These are phyloP conservation scores for Myxocyprinus asiaticus DNA, from an alignment of 2,113 vertebrate genomes.

Conservation along the genomic window DNA sequence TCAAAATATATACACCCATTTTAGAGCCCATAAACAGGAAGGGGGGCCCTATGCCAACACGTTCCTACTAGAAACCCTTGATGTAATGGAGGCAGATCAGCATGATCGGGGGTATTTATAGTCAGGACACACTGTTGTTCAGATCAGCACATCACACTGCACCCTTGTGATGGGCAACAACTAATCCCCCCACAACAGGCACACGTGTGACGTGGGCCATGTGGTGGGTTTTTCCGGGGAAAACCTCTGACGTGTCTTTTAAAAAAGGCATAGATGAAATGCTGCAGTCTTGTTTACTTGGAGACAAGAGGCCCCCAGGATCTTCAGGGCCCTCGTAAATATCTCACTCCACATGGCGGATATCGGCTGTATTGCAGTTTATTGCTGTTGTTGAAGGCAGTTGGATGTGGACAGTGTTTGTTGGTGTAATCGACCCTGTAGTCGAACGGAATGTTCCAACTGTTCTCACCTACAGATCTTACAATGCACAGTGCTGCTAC, in stretches of 20 bases:
- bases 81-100: slow-evolving; percentile 51
- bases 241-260: not conserved
- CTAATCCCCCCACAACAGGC: slow-evolving; percentile 46
- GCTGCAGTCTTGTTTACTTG: slow-evolving; percentile 6
- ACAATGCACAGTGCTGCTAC: too few relatives aligned
- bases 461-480: too few relatives aligned
- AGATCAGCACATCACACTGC: slow-evolving; percentile 79
- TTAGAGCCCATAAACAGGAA: not conserved
- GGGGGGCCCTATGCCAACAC: not conserved
- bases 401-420: not conserved
- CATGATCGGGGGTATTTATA: slow-evolving; percentile 58
- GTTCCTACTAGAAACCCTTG: slow-evolving; percentile 4
- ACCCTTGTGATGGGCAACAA: slow-evolving; percentile 79
- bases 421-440: not conserved
- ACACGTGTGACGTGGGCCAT: slow-evolving; percentile 44
- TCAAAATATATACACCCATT: slow-evolving; percentile 35
- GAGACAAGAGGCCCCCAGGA: not conserved
- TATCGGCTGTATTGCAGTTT: not conserved
- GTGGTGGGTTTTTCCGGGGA: slow-evolving; percentile 31
- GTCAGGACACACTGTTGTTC: slow-evolving; percentile 53
- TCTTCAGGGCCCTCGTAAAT: too few relatives aligned
- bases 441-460: too few relatives aligned
- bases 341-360: not conserved
- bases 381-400: not conserved
- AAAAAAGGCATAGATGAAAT: not conserved